Base-by-base conservation (phyloP, 30 jellyfish, hydroid and myxozoan genomes). In the Hydractinia echinata region DNA sequence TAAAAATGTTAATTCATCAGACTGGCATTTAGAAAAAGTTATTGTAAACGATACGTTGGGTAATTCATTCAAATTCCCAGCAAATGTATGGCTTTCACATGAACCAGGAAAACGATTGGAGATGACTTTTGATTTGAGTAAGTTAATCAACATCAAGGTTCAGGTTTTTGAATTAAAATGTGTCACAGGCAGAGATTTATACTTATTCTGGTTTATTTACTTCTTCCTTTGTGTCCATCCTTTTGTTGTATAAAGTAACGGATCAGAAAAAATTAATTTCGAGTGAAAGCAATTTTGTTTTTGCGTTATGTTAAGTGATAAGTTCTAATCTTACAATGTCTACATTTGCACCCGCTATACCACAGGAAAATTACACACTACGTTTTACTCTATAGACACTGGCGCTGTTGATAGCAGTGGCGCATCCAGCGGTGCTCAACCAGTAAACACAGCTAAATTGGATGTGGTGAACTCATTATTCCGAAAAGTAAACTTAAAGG, bases 361-460 rank as follows among this genome's bases (percentile, higher is more conserved):
- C 44, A 30, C 44, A 30, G 44, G 44, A 30, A 30, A 30, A 30
- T 30, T 2, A 30, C 44, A 30, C 44, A 30, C 44, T 30, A 30
- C 44, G 44, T 30, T 30, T 79, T 19, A 54, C 19, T 54, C 61
- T 79, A 16, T 60, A 90, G 97, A 90, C 73, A 61, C 88, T 56
- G 99, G 99, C 5, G 95, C 94, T 19, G 89, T 85, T 39, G 99
- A 93, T 55, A 54, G 82, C 7, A 79, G 93, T 15, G 99, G 99
- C 5, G 99, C 96, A 2, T 51, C 95, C 4, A 82, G 84, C 50
- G 94, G 87, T 67, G 95, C 95, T 11, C 99, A 90, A 79, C 87
- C 85, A 67, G 95, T 96, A 92, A 93, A 93, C 73, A 93, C 96
- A 50, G 99, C 97, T 6, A 82, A 76, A 52, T 51, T 93, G 15